Conservation (phyloP, 1,140 invertebrate genomes). For the Orius insidiosus region DNA sequence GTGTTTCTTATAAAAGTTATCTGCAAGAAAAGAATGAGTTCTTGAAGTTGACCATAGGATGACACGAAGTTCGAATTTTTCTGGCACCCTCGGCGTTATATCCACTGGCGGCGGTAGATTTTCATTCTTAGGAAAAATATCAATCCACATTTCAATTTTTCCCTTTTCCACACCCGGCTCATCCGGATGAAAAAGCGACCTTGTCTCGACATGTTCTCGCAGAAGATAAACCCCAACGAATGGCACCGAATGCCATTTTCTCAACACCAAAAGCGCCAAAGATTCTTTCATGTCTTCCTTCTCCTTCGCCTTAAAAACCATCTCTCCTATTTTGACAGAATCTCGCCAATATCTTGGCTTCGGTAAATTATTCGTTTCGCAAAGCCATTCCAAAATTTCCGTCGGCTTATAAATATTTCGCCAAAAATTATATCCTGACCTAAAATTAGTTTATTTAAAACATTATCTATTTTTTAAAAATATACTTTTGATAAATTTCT, state of each 20-base stretch:
- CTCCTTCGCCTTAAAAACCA: neutral
- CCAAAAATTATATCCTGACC: conserved; percentile 57
- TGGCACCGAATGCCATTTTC: conserved; percentile 45
- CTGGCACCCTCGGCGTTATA: conserved; percentile 55
- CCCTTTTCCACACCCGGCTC: conserved; percentile 73
- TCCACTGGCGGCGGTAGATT: conserved; percentile 47
- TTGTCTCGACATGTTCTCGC: conserved; percentile 76
- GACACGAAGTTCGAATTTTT: conserved; percentile 63
- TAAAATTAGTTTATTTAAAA: neutral
- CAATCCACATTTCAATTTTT: conserved; percentile 78
- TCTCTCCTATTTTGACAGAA: conserved; percentile 24
- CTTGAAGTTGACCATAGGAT: conserved; percentile 66
- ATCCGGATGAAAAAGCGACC: conserved; percentile 54
- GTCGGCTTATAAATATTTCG: conserved; percentile 55
- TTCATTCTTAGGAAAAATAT: conserved; percentile 56
- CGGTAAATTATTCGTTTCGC: conserved; percentile 37
- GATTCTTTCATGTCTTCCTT: conserved; percentile 6
- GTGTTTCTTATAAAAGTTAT: conserved; percentile 63
- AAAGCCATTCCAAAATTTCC: conserved; percentile 51
- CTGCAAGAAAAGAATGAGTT: conserved; percentile 54
- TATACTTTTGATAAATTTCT: conserved; percentile 44
- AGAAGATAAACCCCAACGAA: conserved; percentile 59
- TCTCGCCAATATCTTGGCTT: conserved; percentile 27
- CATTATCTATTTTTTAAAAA: neutral
- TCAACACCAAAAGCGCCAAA: conserved; percentile 15